Evolutionary conservation across 2,113 vertebrate genomes (phyloP), one percentile per base, ranked within the genome.

Genomic region (Perccottus glenii): DNA sequence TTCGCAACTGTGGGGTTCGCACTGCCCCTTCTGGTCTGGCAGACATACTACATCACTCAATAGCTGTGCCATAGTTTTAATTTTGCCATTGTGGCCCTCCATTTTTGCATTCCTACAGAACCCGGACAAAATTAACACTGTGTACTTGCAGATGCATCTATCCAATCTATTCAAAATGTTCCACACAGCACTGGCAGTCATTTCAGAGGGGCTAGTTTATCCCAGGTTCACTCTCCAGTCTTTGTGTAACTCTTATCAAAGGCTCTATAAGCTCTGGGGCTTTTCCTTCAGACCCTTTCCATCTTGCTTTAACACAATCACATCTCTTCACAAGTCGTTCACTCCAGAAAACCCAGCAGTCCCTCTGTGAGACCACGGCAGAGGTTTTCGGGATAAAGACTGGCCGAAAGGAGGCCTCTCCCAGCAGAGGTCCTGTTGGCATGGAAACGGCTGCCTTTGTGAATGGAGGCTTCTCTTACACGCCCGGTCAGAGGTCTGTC

Each of bases 361-460:
- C 77, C 69, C 66, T 68, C 58, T 66, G 14, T 61, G 66, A 81
- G 66, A 44, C 65, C 63, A 55, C 53, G 68, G 71, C 66, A 66
- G 78, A 70, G 76, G 72, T 84, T 43, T 27, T 58, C 67, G 57
- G 68, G 75, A 84, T 56, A 55, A 70, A 81, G 73, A 61, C 33
- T 15, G 9, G 49, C 75, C 73, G 51, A 85, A 86, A 80, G 67
- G 68, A 79, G 84, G 80, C 58, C 72, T 79, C 82, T 84, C 80
- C 80, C 77, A 81, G 70, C 70, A 73, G 76, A 73, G 78, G 70
- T 73, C 48, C 65, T 5, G 82, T 88, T 85, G 83, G 70, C 85
- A 86, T 88, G 84, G 86, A 78, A 88, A 89, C 84, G 12, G 15
- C 64, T 60, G 73, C 75, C 75, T 78, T 76, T 87, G 68, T 89